Percentiles rank a stretch among this genome's conserved stretches.
Conservation (phyloP, 2,797 vertebrate genomes). For the Coilia nasus region DNA sequence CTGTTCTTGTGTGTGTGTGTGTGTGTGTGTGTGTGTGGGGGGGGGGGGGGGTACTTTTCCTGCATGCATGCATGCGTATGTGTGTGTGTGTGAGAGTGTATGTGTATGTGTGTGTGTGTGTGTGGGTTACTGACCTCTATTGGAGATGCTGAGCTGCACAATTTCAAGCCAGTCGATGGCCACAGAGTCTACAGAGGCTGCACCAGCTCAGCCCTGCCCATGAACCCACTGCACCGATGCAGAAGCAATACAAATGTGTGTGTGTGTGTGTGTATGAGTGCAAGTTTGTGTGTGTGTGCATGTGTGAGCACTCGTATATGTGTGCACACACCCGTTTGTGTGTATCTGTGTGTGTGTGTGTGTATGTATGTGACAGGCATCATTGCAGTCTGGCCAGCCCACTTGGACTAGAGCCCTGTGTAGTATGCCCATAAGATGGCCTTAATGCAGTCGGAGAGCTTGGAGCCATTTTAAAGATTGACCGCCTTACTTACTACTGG, state of each 20-base stretch:
- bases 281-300: no score
- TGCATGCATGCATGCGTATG: neutral
- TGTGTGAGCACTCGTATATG: no score
- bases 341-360: no score
- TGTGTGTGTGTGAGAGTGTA: neutral
- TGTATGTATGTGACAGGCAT: neutral
- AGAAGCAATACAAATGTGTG: neutral
- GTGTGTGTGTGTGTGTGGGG: neutral
- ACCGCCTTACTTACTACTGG: neutral
- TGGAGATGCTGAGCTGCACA: constrained; percentile 37
- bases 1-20: constrained; percentile 26
- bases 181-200: constrained; percentile 31
- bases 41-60: neutral
- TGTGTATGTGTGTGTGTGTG: neutral
- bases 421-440: neutral
- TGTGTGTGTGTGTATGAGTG: no score
- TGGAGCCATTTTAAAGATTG: neutral
- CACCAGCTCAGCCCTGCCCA: neutral
- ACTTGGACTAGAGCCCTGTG: neutral
- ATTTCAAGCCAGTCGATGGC: constrained; percentile 46
- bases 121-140: constrained; percentile 45
- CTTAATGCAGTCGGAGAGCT: neutral
- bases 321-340: no score
- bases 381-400: neutral
- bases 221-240: neutral